Conservation (phyloP, 2,888 invertebrate genomes). For the Cryptus viduatorius region DNA sequence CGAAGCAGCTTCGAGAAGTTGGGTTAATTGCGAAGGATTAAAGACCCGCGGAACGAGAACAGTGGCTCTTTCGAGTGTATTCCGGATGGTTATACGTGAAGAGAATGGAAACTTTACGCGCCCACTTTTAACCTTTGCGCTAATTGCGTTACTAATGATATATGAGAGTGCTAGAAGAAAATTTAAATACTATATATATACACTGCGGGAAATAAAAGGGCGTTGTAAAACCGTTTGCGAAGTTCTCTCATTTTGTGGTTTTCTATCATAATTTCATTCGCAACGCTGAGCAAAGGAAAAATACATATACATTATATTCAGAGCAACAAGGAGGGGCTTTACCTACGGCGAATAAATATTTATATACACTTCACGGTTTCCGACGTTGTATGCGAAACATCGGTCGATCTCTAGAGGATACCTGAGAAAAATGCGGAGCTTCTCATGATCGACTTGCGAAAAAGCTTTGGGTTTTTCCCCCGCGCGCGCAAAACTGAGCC, state of each 20-base stretch:
- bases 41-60: not conserved
- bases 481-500: not conserved
- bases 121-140: constrained; percentile 3
- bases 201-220: not conserved
- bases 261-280: too few species aligned
- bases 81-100: not conserved
- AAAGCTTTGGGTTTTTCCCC: not conserved
- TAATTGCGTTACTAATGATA: constrained; percentile 19
- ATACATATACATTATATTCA: constrained; percentile 32
- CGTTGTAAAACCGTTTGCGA: not conserved
- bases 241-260: not conserved
- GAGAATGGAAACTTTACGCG: constrained; percentile 5
- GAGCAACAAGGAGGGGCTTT: not conserved
- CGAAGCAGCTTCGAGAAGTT: not conserved
- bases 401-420: not conserved
- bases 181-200: not conserved
- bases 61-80: not conserved
- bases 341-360: constrained; percentile 22
- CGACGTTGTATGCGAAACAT: not conserved
- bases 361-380: constrained; percentile 17
- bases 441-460: not conserved
- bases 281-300: not conserved
- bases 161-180: not conserved
- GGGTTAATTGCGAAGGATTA: not conserved
- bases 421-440: constrained; percentile 25